Conservation (phyloP, 2,797 vertebrate genomes). For the Myotis vivesi region DNA sequence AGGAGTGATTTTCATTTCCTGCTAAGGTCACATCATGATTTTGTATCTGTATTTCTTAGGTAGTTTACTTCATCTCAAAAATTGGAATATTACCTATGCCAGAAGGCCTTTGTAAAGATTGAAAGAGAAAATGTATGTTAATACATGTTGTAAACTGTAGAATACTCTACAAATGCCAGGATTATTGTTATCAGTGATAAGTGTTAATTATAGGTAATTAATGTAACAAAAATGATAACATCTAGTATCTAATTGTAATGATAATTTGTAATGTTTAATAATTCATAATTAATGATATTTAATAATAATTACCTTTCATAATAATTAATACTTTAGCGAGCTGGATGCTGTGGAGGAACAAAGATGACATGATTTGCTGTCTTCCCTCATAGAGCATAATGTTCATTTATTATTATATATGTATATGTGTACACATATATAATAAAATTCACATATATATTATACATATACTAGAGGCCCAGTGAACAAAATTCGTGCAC, state of each 20-base stretch:
- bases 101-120: conserved; percentile 12
- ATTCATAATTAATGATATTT: conserved; percentile 1
- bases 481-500: no score
- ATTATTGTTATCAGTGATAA: neutral
- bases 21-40: neutral
- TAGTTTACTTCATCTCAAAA: neutral
- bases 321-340: neutral
- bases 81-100: neutral
- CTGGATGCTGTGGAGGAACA: neutral
- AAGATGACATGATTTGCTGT: neutral
- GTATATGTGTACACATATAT: neutral
- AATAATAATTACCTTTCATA: neutral
- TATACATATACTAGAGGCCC: no score
- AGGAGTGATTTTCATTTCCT: conserved; percentile 37
- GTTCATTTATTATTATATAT: neutral
- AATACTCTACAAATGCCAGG: neutral
- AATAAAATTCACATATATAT: neutral
- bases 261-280: neutral
- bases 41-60: neutral
- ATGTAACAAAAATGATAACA: conserved; percentile 40
- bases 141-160: neutral
- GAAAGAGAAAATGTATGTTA: conserved; percentile 23
- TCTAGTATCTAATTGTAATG: neutral
- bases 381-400: neutral
- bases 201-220: neutral